phyloP scores from a whole-genome alignment of 2,113 vertebrate species.

The Ovis canadensis region DNA sequence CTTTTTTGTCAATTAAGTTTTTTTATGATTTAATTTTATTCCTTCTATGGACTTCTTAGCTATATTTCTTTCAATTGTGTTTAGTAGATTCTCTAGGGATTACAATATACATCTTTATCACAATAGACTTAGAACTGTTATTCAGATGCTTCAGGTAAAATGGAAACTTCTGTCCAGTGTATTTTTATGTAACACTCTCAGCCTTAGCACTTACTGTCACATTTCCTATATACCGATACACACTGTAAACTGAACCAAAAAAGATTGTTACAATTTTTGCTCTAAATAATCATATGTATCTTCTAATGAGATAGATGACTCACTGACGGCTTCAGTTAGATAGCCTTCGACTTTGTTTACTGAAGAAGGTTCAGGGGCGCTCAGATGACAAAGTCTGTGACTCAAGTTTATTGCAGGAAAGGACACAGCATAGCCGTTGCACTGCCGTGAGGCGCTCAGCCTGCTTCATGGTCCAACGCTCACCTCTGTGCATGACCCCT shows the following conservation, averaged over 20 bases:
- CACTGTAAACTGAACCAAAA: neutral
- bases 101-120: neutral
- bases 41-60: neutral
- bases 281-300: neutral
- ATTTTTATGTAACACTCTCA: neutral
- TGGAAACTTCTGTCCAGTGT: neutral
- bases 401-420: neutral
- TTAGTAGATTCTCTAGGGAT: neutral
- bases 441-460: accelerated
- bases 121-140: neutral
- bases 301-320: neutral
- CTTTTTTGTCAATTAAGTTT: neutral
- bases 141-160: neutral
- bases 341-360: neutral
- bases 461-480: accelerated
- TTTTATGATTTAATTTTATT: neutral
- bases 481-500: accelerated
- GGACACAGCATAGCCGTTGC: accelerated
- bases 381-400: accelerated
- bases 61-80: neutral
- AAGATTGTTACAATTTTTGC: neutral
- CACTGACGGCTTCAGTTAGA: neutral
- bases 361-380: neutral
- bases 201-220: neutral
- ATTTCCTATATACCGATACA: neutral